phyloP scores from a whole-genome alignment of 2,888 invertebrate genomes.

The Silvanus unidentatus region DNA sequence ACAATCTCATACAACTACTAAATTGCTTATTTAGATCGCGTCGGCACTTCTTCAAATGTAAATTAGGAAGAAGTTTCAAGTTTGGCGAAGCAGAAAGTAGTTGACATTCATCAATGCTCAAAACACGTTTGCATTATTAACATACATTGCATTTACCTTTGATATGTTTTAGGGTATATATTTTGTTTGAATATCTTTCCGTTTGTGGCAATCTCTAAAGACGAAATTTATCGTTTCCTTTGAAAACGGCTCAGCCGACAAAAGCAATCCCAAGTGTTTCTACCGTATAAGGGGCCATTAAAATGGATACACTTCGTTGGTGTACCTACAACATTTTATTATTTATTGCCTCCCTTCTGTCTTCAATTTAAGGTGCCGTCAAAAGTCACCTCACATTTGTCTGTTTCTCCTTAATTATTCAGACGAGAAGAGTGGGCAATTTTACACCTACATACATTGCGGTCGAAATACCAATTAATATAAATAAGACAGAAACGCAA shows the following conservation, averaged over 20 bases:
- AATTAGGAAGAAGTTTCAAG: conserved; percentile 16
- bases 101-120: conserved; percentile 17
- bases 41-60: conserved; percentile 24
- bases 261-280: background rate
- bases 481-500: too few relatives aligned
- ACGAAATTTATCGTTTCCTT: conserved; percentile 9
- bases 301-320: conserved; percentile 3
- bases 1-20: too few relatives aligned
- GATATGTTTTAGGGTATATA: conserved; percentile 12
- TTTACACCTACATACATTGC: conserved; percentile 11
- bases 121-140: conserved; percentile 20
- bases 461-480: too few relatives aligned
- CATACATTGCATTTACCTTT: conserved; percentile 11
- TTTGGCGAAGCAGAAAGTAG: conserved; percentile 10
- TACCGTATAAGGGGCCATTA: conserved; percentile 6
- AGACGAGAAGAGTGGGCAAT: background rate
- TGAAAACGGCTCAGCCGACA: conserved; percentile 4
- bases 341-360: conserved; percentile 4
- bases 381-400: too few relatives aligned
- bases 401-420: conserved; percentile 1
- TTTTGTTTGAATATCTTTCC: conserved; percentile 6
- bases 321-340: conserved; percentile 1
- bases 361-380: background rate
- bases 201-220: conserved; percentile 1
- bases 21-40: conserved; percentile 18